Evolutionary conservation across 1,140 invertebrate genomes (phyloP).

Genomic region (Globodera ellingtonae): DNA sequence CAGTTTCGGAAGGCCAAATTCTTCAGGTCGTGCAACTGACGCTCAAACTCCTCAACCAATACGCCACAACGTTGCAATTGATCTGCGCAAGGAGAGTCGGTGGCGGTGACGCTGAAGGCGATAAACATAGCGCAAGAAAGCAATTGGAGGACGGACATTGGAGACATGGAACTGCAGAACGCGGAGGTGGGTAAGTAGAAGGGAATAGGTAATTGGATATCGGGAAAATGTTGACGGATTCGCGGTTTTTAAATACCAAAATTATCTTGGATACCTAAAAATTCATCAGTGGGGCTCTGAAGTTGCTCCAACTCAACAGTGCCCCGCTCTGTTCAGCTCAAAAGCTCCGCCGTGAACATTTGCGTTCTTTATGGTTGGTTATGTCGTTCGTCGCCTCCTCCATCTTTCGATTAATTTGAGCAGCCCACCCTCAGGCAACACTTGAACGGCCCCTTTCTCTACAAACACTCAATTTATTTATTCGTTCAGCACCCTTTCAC

Average conservation of each 20-base stretch:
- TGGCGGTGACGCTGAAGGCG: not conserved
- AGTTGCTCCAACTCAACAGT: too few species aligned
- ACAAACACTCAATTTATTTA: too few species aligned
- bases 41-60: constrained; percentile 52
- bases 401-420: not conserved
- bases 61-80: constrained; percentile 51
- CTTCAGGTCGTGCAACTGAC: constrained; percentile 54
- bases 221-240: not conserved
- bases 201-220: not conserved
- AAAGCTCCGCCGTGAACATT: too few species aligned
- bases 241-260: not conserved
- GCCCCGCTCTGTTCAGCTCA: too few species aligned
- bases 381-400: not conserved
- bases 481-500: too few species aligned
- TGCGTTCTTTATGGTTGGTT: too few species aligned
- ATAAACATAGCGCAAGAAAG: not conserved
- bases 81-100: constrained; percentile 51
- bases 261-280: not conserved
- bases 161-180: not conserved
- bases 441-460: not conserved
- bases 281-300: not conserved
- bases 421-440: not conserved
- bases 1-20: constrained; percentile 47
- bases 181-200: not conserved
- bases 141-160: not conserved